These are phyloP conservation scores for Canis aureus DNA, from an alignment of 2,113 vertebrate species.

Conservation along the genomic window DNA sequence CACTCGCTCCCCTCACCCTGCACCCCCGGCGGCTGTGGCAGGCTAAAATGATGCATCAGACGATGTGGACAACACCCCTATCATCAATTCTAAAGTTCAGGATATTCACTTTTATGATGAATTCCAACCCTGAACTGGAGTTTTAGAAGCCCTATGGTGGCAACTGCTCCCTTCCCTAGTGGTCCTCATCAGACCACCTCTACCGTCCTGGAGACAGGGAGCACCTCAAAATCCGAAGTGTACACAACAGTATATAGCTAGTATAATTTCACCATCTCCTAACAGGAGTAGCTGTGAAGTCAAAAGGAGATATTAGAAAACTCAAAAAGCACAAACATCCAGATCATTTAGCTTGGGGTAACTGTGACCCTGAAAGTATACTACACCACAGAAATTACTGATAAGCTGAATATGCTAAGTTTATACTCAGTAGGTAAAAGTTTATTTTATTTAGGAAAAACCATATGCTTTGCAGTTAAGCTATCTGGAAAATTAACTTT, in stretches of 20 bases:
- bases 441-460: not conserved
- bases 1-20: not conserved
- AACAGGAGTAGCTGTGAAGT: not conserved
- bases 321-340: not conserved
- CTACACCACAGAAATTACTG: not conserved
- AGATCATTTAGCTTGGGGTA: not conserved
- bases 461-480: not conserved
- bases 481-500: not conserved
- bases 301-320: not conserved
- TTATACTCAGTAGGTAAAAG: not conserved
- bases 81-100: not conserved
- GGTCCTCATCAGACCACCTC: not conserved
- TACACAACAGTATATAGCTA: not conserved
- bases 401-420: not conserved
- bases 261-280: not conserved
- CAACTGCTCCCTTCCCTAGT: not conserved
- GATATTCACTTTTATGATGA: not conserved
- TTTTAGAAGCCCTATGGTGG: not conserved
- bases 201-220: not conserved
- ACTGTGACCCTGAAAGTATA: not conserved
- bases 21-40: accelerated
- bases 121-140: not conserved
- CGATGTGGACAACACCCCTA: not conserved
- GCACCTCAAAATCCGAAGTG: not conserved
- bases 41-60: not conserved